A percentile compares a stretch with the other conserved stretches of the same genome.
Conservation (phyloP, 2,113 vertebrate genomes). For the Mandrillus leucophaeus region DNA sequence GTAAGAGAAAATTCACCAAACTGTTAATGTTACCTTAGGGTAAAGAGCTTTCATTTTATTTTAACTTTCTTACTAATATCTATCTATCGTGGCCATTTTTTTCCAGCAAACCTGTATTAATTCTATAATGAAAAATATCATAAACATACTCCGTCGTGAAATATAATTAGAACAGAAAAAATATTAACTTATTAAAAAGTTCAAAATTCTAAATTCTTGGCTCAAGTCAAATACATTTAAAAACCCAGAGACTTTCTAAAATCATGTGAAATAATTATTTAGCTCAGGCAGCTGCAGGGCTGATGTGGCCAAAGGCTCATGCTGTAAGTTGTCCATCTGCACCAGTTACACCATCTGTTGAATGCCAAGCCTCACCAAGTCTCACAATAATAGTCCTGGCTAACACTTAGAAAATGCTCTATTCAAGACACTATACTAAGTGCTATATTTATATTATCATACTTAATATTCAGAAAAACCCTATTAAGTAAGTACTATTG, state of each 20-base stretch:
- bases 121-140: background rate
- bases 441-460: background rate
- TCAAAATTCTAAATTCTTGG: background rate
- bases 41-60: background rate
- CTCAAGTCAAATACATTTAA: background rate
- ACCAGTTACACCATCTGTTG: background rate
- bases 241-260: conserved; percentile 53
- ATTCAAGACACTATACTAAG: background rate
- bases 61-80: background rate
- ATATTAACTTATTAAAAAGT: background rate
- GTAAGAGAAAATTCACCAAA: background rate
- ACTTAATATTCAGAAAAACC: background rate
- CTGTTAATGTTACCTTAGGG: background rate
- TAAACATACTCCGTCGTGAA: background rate
- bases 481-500: background rate
- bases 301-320: background rate
- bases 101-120: background rate
- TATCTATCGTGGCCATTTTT: background rate
- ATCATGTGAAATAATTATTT: background rate
- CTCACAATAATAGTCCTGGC: background rate
- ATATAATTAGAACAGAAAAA: conserved; percentile 24
- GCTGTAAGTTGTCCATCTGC: background rate
- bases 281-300: background rate
- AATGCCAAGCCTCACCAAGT: background rate
- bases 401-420: background rate